These are phyloP conservation scores for Leucoraja erinaceus DNA, from an alignment of 2,113 vertebrate genomes.

Conservation along the genomic window DNA sequence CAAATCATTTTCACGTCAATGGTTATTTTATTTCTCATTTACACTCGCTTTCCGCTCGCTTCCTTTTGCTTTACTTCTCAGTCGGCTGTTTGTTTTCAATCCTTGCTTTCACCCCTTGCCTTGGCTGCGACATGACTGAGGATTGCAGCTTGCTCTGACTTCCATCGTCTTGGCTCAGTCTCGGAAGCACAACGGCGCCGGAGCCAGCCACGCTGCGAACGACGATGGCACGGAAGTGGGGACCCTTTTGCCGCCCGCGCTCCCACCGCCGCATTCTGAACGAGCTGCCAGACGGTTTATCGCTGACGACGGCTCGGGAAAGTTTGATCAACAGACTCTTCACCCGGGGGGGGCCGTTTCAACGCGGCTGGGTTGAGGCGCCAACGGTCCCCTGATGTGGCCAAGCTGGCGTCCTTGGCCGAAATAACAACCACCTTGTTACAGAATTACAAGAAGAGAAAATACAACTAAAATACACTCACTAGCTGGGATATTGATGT, in stretches of 20 bases:
- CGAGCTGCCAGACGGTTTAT: background rate
- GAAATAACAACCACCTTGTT: background rate
- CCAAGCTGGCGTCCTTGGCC: background rate
- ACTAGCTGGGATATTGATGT: too few species aligned
- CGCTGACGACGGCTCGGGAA: background rate
- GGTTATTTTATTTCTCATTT: background rate
- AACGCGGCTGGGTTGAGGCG: background rate
- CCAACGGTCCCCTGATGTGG: background rate
- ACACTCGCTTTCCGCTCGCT: background rate
- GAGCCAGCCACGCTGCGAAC: background rate
- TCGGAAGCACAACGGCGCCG: background rate
- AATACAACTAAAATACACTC: too few species aligned
- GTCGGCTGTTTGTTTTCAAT: background rate
- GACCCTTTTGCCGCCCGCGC: background rate
- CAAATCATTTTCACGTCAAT: background rate
- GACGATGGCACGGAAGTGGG: background rate
- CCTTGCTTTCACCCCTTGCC: background rate
- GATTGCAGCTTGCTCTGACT: background rate
- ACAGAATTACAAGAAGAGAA: background rate
- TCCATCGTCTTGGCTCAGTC: background rate
- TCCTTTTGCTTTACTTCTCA: background rate
- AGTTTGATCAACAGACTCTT: background rate
- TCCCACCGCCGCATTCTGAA: background rate
- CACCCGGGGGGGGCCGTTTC: background rate
- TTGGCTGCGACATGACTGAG: conserved; percentile 5